These are phyloP conservation scores for Idaea aversata DNA, from an alignment of 2,888 invertebrate species.

Conservation along the genomic window DNA sequence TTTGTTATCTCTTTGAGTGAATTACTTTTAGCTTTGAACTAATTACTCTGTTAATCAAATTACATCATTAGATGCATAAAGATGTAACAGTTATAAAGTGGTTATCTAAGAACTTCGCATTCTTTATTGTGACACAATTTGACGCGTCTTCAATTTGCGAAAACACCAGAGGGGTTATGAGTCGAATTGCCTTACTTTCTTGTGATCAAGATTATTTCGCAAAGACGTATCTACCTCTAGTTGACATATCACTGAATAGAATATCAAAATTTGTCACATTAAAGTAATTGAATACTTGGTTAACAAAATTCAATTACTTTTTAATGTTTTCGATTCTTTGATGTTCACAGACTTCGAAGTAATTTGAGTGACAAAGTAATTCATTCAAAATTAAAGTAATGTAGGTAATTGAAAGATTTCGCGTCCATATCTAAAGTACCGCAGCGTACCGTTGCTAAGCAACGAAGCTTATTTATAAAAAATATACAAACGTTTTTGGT, in stretches of 20 bases:
- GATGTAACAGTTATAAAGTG: not conserved
- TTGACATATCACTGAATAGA: too few species aligned
- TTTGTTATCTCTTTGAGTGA: conserved; percentile 15
- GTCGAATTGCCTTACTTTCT: too few species aligned
- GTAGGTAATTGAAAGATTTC: not conserved
- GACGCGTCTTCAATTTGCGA: too few species aligned
- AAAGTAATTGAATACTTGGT: not conserved
- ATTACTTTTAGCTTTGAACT: not conserved
- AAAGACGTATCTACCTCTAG: too few species aligned
- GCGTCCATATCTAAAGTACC: conserved; percentile 25
- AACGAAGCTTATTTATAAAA: conserved; percentile 57
- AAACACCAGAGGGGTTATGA: too few species aligned
- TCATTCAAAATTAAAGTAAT: not conserved
- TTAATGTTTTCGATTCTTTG: too few species aligned
- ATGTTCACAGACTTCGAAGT: not conserved
- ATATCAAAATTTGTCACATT: not conserved
- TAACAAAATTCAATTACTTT: not conserved
- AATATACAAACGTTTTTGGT: conserved; percentile 64
- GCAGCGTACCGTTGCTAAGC: conserved; percentile 50
- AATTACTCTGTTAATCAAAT: not conserved
- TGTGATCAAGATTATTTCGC: too few species aligned
- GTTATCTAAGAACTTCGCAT: too few species aligned
- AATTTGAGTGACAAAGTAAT: not conserved
- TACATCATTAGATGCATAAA: not conserved
- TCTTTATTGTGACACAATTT: too few species aligned